Percentiles rank a stretch among this genome's conserved stretches.
Conservation (phyloP, 2,888 invertebrate species). For the Pheosia tremula region DNA sequence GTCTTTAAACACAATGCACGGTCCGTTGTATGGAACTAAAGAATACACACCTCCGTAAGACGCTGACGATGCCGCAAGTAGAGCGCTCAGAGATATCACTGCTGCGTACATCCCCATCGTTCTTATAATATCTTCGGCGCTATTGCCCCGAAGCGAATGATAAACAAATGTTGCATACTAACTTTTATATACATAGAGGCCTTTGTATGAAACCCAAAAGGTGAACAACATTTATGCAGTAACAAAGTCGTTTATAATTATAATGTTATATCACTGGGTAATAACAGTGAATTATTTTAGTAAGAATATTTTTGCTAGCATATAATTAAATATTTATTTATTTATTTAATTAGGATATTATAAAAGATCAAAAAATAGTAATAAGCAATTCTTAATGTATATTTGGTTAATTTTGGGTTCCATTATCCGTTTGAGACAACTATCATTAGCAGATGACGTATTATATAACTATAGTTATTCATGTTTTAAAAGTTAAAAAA, state of each 20-base stretch:
- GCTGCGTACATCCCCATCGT: neutral
- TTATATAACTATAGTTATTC: no score
- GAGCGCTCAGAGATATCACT: neutral
- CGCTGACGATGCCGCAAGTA: neutral
- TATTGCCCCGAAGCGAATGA: neutral
- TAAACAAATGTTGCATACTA: neutral
- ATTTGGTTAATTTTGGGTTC: neutral
- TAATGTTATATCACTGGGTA: neutral
- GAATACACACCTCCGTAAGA: neutral
- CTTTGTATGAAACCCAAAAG: neutral
- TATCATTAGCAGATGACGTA: no score
- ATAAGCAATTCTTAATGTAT: no score
- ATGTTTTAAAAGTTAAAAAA: no score
- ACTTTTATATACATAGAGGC: neutral
- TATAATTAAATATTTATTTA: no score
- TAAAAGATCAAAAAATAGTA: no score
- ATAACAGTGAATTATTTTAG: neutral
- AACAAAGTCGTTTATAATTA: neutral
- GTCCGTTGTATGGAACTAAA: neutral
- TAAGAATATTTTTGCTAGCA: neutral
- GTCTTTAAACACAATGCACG: neutral
- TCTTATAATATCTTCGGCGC: neutral
- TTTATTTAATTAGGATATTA: no score
- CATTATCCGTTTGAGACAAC: neutral
- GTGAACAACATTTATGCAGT: neutral